A percentile compares a stretch with the other conserved stretches of the same genome.
These are phyloP conservation scores for Epizoanthus stellaris DNA, from an alignment of 92 coral and sea anemone species.

Conservation along the genomic window DNA sequence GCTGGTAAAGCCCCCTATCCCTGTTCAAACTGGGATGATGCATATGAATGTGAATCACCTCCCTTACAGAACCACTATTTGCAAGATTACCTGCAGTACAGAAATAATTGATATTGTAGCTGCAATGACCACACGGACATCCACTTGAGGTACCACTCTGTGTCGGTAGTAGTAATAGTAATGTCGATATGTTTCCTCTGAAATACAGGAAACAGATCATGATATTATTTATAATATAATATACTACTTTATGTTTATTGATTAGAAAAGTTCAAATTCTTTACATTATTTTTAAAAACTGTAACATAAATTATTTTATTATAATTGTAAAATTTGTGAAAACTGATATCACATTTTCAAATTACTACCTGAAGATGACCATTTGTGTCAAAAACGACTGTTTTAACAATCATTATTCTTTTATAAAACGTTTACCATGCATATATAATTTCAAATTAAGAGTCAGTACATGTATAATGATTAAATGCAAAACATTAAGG, in stretches of 20 bases:
- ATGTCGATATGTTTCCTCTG: slow-evolving; percentile 99
- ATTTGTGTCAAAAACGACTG: too few relatives aligned
- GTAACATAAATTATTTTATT: background rate
- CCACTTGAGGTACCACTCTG: slow-evolving; percentile 92
- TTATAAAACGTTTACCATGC: too few relatives aligned
- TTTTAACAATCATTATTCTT: too few relatives aligned
- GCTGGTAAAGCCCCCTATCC: too few relatives aligned
- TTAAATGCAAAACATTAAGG: too few relatives aligned
- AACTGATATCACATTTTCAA: background rate
- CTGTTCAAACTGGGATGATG: too few relatives aligned
- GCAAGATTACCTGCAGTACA: slow-evolving; percentile 79
- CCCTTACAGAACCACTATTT: too few relatives aligned
- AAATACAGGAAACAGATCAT: slow-evolving; percentile 4
- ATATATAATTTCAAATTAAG: too few relatives aligned
- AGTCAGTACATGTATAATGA: too few relatives aligned
- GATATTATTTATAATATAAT: background rate
- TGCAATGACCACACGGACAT: slow-evolving; percentile 94
- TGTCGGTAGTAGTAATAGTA: slow-evolving; percentile 94
- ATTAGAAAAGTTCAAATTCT: background rate
- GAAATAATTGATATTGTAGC: slow-evolving; percentile 90
- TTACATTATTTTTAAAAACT: background rate
- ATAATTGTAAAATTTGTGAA: background rate
- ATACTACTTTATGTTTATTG: background rate
- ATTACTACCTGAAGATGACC: too few relatives aligned
- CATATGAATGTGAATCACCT: too few relatives aligned